Conservation (phyloP, 2,888 invertebrate genomes). For the Agonopterix heracliana region DNA sequence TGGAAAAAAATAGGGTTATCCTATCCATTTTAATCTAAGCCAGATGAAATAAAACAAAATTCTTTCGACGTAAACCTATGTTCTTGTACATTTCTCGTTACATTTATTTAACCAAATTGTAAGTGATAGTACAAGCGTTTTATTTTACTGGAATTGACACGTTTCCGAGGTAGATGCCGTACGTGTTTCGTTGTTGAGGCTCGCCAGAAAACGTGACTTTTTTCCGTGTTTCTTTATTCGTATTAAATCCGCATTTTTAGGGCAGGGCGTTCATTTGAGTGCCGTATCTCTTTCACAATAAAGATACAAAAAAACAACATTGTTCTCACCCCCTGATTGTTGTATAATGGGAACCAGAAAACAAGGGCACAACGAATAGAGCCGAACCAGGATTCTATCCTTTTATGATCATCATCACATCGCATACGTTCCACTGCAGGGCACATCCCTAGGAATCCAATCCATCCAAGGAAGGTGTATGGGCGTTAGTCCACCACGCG, state of each 20-base stretch:
- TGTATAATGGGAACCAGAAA: no score
- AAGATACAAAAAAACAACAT: no score
- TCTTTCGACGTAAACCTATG: not conserved
- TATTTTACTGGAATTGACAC: not conserved
- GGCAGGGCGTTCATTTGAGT: no score
- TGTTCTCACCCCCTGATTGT: no score
- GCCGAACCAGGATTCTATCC: no score
- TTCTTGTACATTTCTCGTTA: not conserved
- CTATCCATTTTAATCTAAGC: constrained; percentile 5
- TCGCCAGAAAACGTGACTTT: constrained; percentile 6
- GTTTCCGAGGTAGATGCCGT: not conserved
- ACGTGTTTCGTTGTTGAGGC: constrained; percentile 1
- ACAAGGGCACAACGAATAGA: no score
- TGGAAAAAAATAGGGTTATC: not conserved
- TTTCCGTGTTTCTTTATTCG: not conserved
- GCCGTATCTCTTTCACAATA: no score
- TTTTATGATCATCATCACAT: no score
- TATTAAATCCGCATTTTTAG: constrained; percentile 2
- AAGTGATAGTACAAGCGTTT: not conserved
- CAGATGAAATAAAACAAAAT: not conserved
- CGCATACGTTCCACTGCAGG: no score
- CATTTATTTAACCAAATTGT: not conserved
- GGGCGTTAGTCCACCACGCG: no score
- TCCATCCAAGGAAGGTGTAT: no score
- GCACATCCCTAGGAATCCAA: no score